Evolutionary conservation across 1,140 invertebrate genomes (phyloP).

Genomic region (Drosophila ogumai): DNA sequence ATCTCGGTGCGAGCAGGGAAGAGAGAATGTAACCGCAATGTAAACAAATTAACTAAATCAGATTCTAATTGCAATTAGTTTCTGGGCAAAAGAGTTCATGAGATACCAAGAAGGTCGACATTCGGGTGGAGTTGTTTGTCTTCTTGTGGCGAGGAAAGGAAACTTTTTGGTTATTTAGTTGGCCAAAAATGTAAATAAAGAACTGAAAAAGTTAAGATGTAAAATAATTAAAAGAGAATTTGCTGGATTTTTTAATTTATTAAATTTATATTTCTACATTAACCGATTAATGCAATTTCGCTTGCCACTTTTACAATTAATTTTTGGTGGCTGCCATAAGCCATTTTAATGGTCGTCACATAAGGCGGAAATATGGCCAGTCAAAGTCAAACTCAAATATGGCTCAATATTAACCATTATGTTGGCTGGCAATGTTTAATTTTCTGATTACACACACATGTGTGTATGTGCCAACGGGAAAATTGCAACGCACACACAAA

Average conservation of each 20-base stretch:
- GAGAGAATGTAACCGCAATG: constrained; percentile 53
- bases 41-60: constrained; percentile 80
- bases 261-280: neutral
- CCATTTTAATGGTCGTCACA: constrained; percentile 63
- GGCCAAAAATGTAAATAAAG: constrained; percentile 58
- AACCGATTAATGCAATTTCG: neutral
- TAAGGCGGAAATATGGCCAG: constrained; percentile 63
- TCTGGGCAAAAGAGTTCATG: constrained; percentile 28
- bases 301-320: constrained; percentile 41
- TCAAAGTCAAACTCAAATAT: constrained; percentile 50
- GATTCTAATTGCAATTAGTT: constrained; percentile 74
- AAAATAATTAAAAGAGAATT: neutral
- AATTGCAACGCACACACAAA: constrained; percentile 68
- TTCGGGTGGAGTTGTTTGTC: constrained; percentile 50
- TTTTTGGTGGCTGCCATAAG: constrained; percentile 34
- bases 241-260: neutral
- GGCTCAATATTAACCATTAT: constrained; percentile 67
- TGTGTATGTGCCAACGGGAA: constrained; percentile 39
- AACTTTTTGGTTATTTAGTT: constrained; percentile 42
- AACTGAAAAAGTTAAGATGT: constrained; percentile 14
- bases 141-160: constrained; percentile 51
- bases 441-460: constrained; percentile 70
- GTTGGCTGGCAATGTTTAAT: constrained; percentile 63
- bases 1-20: neutral
- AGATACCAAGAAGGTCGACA: constrained; percentile 12